Percentiles rank a stretch among this genome's conserved stretches.
Conservation (phyloP, 2,797 vertebrate genomes). For the Zenarchopterus dispar region DNA sequence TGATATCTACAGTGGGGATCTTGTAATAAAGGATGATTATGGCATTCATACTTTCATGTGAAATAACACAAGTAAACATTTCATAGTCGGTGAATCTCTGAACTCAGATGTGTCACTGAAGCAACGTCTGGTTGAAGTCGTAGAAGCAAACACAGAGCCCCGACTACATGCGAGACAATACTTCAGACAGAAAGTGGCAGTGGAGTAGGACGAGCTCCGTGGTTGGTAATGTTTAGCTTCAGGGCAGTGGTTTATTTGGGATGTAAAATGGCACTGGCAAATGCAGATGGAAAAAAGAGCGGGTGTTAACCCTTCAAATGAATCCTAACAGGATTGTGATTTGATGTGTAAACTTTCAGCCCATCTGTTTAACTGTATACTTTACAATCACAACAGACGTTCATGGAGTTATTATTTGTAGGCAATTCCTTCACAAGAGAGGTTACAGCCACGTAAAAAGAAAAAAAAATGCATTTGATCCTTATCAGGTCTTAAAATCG, state of each 20-base stretch:
- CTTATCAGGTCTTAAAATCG: too few species aligned
- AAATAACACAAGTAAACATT: conserved; percentile 10
- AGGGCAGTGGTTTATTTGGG: conserved; percentile 50
- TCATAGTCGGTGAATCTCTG: conserved; percentile 12
- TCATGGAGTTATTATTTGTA: conserved; percentile 23
- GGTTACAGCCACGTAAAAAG: too few species aligned
- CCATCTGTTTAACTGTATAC: conserved; percentile 36
- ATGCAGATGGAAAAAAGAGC: conserved; percentile 48
- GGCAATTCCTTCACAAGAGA: conserved; percentile 6
- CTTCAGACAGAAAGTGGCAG: conserved; percentile 46
- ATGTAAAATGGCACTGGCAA: conserved; percentile 50
- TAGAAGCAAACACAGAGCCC: conserved; percentile 38
- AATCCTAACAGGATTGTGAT: conserved; percentile 48
- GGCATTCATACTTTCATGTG: neutral
- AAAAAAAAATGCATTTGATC: too few species aligned
- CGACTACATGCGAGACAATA: conserved; percentile 32
- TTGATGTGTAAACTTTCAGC: conserved; percentile 39
- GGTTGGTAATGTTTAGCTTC: conserved; percentile 55
- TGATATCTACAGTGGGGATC: conserved; percentile 26
- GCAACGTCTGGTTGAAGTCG: conserved; percentile 37
- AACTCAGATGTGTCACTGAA: neutral
- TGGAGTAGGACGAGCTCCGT: conserved; percentile 36
- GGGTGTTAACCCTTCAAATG: conserved; percentile 33
- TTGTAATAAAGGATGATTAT: neutral
- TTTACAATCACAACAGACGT: conserved; percentile 12